Evolutionary conservation across 2,888 invertebrate genomes (phyloP).

Genomic region (Ochropacha duplaris): DNA sequence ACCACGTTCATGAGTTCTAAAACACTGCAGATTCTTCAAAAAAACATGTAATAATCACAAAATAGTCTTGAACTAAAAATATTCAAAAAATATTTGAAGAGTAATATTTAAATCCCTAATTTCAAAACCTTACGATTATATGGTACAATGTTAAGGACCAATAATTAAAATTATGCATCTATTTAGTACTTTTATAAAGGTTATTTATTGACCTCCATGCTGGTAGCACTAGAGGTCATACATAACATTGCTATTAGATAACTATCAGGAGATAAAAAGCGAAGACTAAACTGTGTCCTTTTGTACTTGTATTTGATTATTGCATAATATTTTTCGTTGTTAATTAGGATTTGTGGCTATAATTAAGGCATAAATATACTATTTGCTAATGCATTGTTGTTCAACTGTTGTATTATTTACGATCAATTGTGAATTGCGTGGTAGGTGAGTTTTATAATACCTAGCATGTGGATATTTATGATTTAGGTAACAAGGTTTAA

Average conservation of each 20-base stretch:
- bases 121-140: too few species aligned
- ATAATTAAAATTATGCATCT: too few species aligned
- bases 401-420: not conserved
- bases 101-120: too few species aligned
- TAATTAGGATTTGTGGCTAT: not conserved
- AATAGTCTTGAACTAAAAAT: too few species aligned
- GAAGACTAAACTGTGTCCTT: not conserved
- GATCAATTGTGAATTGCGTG: constrained; percentile 3
- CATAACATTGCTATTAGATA: not conserved
- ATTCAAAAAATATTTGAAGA: too few species aligned
- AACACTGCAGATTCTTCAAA: too few species aligned
- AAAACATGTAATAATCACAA: too few species aligned
- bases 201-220: not conserved
- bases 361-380: not conserved
- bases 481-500: not conserved
- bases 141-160: too few species aligned
- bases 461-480: not conserved
- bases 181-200: not conserved
- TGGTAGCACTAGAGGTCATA: not conserved
- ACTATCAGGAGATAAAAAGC: not conserved
- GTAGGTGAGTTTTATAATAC: not conserved
- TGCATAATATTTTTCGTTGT: too few species aligned
- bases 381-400: not conserved
- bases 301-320: not conserved
- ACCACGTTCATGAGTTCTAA: not conserved